Evolutionary conservation across 2,113 vertebrate species (phyloP), one percentile per base, ranked within the genome.

Genomic region (Heterochromis multidens): DNA sequence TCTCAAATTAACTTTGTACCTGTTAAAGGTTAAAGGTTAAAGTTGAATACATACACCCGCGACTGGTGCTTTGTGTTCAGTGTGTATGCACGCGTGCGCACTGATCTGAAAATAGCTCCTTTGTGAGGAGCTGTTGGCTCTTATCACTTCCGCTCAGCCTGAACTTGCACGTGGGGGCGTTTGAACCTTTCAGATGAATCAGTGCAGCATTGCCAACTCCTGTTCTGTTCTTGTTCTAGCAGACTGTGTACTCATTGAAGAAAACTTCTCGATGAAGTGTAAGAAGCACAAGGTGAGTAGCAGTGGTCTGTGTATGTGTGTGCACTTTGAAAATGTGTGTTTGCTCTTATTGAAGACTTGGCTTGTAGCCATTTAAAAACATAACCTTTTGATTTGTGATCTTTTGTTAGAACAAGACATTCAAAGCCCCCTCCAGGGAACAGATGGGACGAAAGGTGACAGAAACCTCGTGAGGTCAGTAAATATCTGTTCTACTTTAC

Each of bases 221-320:
- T 82, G 12, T 84, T 91, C 21, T 85, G 6, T 79, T 91, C 81
- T 89, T 54, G 37, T 89, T 77, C 81, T 56, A 7, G 3, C 92
- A 96, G 96, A 93, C 79, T 96, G 96, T 62, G 90, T 95, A 2
- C 95, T 97, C 63, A 89, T 94, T 19, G 96, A 97, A 83, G 96
- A 96, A 6, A 96, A 96, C 43, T 96, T 96, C 93, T 96, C 96
- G 82, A 96, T 97, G 95, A 97, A 95, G 89, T 97, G 96, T 93
- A 95, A 88, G 86, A 96, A 95, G 95, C 96, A 97, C 95, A 96
- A 95, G 95, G 96, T 97, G 92, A 90, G 92, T 35, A 33, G 31
- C 12, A 43, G 31, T 25, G n/a, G 25, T 70, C 40, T 19, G 17
- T 46, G 0, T 23, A 43, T 27, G 25, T 70, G 63, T 27, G 37